These are phyloP conservation scores for Germaria angustata DNA, from an alignment of 2,888 invertebrate genomes.

Conservation along the genomic window DNA sequence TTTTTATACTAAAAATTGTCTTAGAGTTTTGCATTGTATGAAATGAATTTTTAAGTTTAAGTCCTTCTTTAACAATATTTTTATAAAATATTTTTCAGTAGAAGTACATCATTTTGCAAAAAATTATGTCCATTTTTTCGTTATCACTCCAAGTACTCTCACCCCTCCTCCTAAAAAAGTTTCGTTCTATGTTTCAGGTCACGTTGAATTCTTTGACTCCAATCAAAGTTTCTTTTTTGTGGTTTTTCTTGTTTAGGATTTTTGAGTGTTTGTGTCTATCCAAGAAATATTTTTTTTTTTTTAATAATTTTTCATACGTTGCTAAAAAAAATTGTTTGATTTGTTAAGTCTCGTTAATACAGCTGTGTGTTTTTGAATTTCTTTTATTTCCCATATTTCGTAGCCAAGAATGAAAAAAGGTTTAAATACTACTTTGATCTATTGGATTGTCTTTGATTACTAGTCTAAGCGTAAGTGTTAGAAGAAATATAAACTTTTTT, in stretches of 20 bases:
- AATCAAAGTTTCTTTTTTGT: slow-evolving; percentile 42
- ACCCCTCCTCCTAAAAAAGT: not conserved
- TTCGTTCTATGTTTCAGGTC: slow-evolving; percentile 38
- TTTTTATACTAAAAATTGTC: not conserved
- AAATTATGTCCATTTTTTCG: too few species aligned
- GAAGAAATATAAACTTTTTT: slow-evolving; percentile 2
- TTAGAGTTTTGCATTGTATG: too few species aligned
- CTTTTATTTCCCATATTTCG: slow-evolving; percentile 39
- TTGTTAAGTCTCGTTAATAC: not conserved
- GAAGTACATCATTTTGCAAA: too few species aligned
- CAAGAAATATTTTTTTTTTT: slow-evolving; percentile 9
- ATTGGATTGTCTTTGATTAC: slow-evolving; percentile 1
- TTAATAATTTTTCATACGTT: not conserved
- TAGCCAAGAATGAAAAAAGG: not conserved
- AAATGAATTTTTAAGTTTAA: too few species aligned
- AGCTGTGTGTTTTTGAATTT: slow-evolving; percentile 51
- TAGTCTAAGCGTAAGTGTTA: slow-evolving; percentile 15
- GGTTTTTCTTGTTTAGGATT: slow-evolving; percentile 42
- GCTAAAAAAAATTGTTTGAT: not conserved
- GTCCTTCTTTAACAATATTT: too few species aligned
- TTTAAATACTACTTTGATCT: not conserved
- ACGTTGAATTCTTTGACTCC: not conserved
- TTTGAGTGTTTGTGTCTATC: not conserved
- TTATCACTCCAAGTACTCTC: too few species aligned
- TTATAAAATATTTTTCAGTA: too few species aligned